phyloP scores from a whole-genome alignment of 2,888 invertebrate genomes.

The Tupiocoris notatus region DNA sequence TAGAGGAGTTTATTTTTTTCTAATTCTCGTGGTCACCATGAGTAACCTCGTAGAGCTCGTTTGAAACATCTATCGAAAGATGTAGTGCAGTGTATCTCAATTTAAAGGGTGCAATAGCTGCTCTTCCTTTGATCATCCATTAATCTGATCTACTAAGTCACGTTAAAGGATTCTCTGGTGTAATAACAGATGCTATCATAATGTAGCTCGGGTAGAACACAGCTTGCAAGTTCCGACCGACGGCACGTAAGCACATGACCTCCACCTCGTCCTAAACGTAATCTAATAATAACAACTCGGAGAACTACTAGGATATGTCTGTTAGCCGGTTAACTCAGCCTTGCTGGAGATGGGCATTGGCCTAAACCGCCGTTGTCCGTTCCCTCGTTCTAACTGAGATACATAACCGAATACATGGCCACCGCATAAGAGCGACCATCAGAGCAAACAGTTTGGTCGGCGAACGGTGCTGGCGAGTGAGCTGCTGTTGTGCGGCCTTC shows the following conservation, averaged over 20 bases:
- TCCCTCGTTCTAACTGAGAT: constrained; percentile 16
- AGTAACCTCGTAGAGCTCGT: too few species aligned
- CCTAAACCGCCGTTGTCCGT: neutral
- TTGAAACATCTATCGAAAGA: too few species aligned
- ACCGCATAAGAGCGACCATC: neutral
- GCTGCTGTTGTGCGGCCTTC: neutral
- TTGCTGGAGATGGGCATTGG: neutral
- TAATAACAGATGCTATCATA: too few species aligned
- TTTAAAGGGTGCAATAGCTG: too few species aligned
- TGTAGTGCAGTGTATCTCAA: too few species aligned
- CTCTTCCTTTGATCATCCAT: too few species aligned
- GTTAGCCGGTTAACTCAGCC: too few species aligned
- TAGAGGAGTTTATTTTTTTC: too few species aligned
- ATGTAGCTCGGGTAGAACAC: neutral
- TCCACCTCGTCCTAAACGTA: neutral
- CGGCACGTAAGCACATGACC: neutral
- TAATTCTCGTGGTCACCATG: too few species aligned
- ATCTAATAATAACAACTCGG: constrained; percentile 14
- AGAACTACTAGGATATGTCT: too few species aligned
- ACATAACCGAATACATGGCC: neutral
- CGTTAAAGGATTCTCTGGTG: too few species aligned
- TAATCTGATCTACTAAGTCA: too few species aligned
- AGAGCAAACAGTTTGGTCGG: neutral
- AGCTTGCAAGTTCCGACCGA: neutral
- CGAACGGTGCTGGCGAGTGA: neutral